phyloP scores from a whole-genome alignment of 2,888 invertebrate species.

The Eulithis testata region DNA sequence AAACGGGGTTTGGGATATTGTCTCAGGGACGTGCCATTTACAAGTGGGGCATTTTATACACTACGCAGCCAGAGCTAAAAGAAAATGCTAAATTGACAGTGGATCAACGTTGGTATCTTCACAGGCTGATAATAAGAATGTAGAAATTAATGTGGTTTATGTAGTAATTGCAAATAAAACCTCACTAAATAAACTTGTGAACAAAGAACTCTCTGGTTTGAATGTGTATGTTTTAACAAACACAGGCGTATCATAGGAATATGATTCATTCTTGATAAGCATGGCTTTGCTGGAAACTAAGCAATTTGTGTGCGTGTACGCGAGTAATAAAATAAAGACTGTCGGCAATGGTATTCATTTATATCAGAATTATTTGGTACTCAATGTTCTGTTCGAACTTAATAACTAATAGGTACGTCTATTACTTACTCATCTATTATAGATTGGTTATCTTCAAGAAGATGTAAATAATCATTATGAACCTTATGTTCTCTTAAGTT shows the following conservation, averaged over 20 bases:
- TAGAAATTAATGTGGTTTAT: not conserved
- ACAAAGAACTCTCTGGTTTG: slow-evolving; percentile 1
- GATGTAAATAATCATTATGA: not conserved
- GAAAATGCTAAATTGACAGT: too few species aligned
- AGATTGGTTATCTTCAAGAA: too few species aligned
- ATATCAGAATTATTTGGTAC: too few species aligned
- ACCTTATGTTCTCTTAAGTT: not conserved
- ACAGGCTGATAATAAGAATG: not conserved
- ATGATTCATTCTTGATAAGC: slow-evolving; percentile 3
- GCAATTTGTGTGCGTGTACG: not conserved
- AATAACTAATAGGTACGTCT: not conserved
- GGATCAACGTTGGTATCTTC: not conserved
- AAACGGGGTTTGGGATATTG: too few species aligned
- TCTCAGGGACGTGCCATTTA: too few species aligned
- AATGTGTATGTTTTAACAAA: slow-evolving; percentile 6
- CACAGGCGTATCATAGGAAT: not conserved
- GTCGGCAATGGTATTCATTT: too few species aligned
- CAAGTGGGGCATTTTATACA: too few species aligned
- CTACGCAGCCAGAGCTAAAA: too few species aligned
- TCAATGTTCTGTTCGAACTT: not conserved
- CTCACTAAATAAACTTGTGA: slow-evolving; percentile 1
- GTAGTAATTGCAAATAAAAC: not conserved
- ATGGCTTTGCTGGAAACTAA: not conserved
- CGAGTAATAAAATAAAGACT: too few species aligned
- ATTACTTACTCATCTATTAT: not conserved